Base-by-base conservation (phyloP, 2,888 invertebrate genomes). In the Cylindroiulus punctatus region DNA sequence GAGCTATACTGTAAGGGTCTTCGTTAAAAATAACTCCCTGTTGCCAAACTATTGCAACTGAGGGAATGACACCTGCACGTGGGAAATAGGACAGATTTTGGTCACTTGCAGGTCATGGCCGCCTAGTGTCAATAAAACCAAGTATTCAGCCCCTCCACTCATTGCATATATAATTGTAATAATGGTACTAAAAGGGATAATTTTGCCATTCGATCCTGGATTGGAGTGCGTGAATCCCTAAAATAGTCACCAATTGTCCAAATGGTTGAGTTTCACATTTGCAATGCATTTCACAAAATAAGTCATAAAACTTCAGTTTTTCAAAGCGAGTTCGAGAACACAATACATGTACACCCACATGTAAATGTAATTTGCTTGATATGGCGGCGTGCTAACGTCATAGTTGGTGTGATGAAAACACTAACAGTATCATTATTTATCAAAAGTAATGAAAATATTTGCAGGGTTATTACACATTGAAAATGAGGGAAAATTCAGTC, bases 81-180 rank as follows among this genome's bases (percentile, higher is more conserved):
- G 76, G 76, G 76, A 76, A 76, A 8, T 30, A 30, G 76, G 76
- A 17, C 30, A 30, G 30, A 65, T 65, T 76, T 30, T 76, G 17
- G 76, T 76, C 76, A 76, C 76, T 30, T 30, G 30, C 76, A 17
- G 76, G 76, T 76, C 76, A 76, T 30, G 76, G 76, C 14, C 76
- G 26, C 17, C 76, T 30, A 17, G 76, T 30, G 76, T 76, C 76
- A 76, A 76, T 76, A 76, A 76, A 76, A 30, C 17, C 14, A 30
- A 30, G 76, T 30, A 30, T 14, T 76, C 26, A 30, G 32, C 76
- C 65, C 30, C 30, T 76, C 10, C 0, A 17, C 32, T 76, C 30
- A 76, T 76, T 76, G 76, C 76, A 76, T 30, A 17, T 30, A 76
- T 76, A 76, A 76, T 76, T 76, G 76, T 76, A 76, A 76, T 76